Base-by-base conservation (phyloP, 2,797 vertebrate genomes). In the Pyrocephalus nanus region DNA sequence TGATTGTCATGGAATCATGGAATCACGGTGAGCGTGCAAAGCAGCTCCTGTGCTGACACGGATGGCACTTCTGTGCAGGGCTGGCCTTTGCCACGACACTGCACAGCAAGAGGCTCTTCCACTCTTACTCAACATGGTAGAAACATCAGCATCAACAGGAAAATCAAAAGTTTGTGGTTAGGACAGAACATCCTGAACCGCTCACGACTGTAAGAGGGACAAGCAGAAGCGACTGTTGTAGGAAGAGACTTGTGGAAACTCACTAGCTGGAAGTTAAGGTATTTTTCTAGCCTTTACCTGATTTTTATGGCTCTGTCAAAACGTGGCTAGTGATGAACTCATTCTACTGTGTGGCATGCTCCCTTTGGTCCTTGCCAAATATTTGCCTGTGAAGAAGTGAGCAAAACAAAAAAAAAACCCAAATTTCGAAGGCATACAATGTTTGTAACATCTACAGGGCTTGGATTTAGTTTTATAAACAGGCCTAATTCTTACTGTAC, bases 381-480 rank as follows among this genome's bases (percentile, higher is more conserved):
- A 92, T 34, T 75, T 93, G 83, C 67, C 78, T 58, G 77, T 85
- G 96, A 95, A 90, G 86, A 96, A 76, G 71, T 87, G 74, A 95
- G 64, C 8, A 5, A 93, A 95, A 91, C 13, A 61, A 74, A 82
- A 66, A 42, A 38, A 45, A 47, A 48, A 4, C 6, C 22, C 54
- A 40, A 15, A 75, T 76, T 75, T 48, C 2, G 1, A 88, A 88
- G 71, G 74, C 67, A 62, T 90, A 90, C 64, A 81, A 73, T 27
- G 45, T 71, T 54, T 58, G 77, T 79, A 80, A 91, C 95, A 78
- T 81, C 89, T 88, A 90, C 69, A 92, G 89, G 85, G 92, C 36
- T 9, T 90, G n/a, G 82, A 66, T 75, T 86, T 51, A n/a, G 50
- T 85, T 88, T 90, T 88, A 87, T 48, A 71, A 86, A 92, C 86